Evolutionary conservation across 37 sponge, comb jelly and placozoan genomes (phyloP).

Genomic region (Spongia lamella): DNA sequence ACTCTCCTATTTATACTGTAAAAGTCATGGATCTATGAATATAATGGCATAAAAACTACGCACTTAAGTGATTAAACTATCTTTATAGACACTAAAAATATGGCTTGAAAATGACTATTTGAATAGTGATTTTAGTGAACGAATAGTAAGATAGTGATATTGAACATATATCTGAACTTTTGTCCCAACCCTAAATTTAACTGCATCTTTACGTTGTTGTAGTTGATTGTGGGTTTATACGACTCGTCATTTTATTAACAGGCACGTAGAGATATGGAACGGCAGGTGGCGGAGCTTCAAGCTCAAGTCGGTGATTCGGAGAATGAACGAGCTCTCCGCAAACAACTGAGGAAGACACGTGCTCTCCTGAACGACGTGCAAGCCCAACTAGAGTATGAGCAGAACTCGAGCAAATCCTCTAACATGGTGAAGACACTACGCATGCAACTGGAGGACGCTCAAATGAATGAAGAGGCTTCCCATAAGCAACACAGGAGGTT

Average conservation of each 20-base stretch:
- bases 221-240: neutral
- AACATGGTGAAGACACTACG: constrained; percentile 36
- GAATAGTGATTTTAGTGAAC: too few relatives aligned
- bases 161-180: too few relatives aligned
- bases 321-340: constrained; percentile 77
- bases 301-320: constrained; percentile 63
- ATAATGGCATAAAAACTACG: too few relatives aligned
- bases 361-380: constrained; percentile 26
- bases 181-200: too few relatives aligned
- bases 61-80: too few relatives aligned
- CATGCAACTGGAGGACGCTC: constrained; percentile 21
- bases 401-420: constrained; percentile 40
- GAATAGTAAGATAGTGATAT: too few relatives aligned
- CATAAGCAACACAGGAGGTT: constrained; percentile 56
- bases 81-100: too few relatives aligned
- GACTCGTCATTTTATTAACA: too few relatives aligned
- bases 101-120: too few relatives aligned
- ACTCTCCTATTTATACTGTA: too few relatives aligned
- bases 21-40: too few relatives aligned
- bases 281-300: constrained; percentile 70
- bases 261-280: constrained; percentile 66
- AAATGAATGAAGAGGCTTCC: constrained; percentile 1
- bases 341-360: constrained; percentile 56
- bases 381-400: constrained; percentile 59
- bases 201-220: too few relatives aligned